Evolutionary conservation across 2,888 invertebrate genomes (phyloP).

Genomic region (Bombylius discolor): DNA sequence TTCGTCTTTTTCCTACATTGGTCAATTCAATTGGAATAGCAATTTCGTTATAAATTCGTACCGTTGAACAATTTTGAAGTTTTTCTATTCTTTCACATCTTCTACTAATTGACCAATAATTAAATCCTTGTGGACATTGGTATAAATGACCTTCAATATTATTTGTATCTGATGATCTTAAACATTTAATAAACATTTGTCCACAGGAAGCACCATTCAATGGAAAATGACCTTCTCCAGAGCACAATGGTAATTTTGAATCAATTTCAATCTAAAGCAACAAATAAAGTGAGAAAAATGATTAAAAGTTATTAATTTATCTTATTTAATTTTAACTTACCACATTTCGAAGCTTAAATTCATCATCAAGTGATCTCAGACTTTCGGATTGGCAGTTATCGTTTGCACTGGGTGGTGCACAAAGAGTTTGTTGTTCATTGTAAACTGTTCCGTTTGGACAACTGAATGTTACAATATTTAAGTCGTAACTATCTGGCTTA

Average conservation of each 20-base stretch:
- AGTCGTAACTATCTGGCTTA: constrained; percentile 48
- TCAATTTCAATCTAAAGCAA: constrained; percentile 48
- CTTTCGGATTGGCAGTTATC: constrained; percentile 22
- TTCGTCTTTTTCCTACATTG: constrained; percentile 23
- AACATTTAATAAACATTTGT: constrained; percentile 59
- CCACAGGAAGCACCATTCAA: constrained; percentile 56
- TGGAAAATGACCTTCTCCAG: constrained; percentile 53
- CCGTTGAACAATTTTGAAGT: constrained; percentile 44
- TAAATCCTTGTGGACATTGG: constrained; percentile 62
- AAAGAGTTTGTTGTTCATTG: constrained; percentile 58
- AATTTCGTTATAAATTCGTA: constrained; percentile 15
- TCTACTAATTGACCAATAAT: constrained; percentile 65
- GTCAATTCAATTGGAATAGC: constrained; percentile 33
- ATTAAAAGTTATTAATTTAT: neutral
- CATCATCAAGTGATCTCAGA: neutral
- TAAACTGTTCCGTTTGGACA: constrained; percentile 68
- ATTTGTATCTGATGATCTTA: constrained; percentile 36
- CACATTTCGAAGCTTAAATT: neutral
- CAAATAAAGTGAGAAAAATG: constrained; percentile 4
- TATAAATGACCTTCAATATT: constrained; percentile 55
- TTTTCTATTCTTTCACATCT: constrained; percentile 55
- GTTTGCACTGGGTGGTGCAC: constrained; percentile 46
- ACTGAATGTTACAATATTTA: constrained; percentile 59
- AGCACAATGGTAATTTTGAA: constrained; percentile 45
- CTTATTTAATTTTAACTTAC: neutral